Conservation (phyloP, 2,888 invertebrate genomes). For the Chrysolina haemoptera region DNA sequence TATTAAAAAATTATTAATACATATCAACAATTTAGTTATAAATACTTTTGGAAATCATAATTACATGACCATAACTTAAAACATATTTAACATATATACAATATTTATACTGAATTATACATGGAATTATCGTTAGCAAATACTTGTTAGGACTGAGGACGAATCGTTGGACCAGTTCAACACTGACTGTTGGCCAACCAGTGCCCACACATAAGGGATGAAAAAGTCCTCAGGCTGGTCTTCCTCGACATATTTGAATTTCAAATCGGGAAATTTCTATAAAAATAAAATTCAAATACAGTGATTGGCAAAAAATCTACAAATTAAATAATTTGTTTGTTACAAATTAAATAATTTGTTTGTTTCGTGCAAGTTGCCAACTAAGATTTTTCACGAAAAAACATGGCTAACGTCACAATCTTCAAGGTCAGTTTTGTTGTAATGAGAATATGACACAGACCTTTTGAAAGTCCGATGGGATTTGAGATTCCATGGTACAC, state of each 20-base stretch:
- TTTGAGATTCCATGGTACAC: too few relatives aligned
- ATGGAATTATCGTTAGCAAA: slow-evolving; percentile 13
- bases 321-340: neutral
- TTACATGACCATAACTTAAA: slow-evolving; percentile 14
- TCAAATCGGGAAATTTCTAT: slow-evolving; percentile 98
- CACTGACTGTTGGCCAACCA: slow-evolving; percentile 76
- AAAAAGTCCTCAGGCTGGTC: slow-evolving; percentile 99
- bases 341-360: too few relatives aligned
- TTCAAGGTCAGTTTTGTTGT: too few relatives aligned
- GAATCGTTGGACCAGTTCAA: slow-evolving; percentile 60
- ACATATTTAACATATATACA: slow-evolving; percentile 19
- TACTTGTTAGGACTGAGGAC: slow-evolving; percentile 4
- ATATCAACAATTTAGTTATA: slow-evolving; percentile 19
- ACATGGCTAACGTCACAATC: too few relatives aligned
- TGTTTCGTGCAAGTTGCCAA: too few relatives aligned
- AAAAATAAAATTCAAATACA: slow-evolving; percentile 48
- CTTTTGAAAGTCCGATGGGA: too few relatives aligned
- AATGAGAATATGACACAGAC: too few relatives aligned
- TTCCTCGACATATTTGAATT: slow-evolving; percentile 99
- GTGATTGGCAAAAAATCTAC: neutral
- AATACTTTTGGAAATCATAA: slow-evolving; percentile 14
- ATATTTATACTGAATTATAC: slow-evolving; percentile 1
- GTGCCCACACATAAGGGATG: slow-evolving; percentile 98
- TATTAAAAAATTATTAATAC: slow-evolving; percentile 15
- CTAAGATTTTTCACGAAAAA: too few relatives aligned